Conservation (phyloP, 2,113 vertebrate species). For the Rhabdornis inornatus region DNA sequence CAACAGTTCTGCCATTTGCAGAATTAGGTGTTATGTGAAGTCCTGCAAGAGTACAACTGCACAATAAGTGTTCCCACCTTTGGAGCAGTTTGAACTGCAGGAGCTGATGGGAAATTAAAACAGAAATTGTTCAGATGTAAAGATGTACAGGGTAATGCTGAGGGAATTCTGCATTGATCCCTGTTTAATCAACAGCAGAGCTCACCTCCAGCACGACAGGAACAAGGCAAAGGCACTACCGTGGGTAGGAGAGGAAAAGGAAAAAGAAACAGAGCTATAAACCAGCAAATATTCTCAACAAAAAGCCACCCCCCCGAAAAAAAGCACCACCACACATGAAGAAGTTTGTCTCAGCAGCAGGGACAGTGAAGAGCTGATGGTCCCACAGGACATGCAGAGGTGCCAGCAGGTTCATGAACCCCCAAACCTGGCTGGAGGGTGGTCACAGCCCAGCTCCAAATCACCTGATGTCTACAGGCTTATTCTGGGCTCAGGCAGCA, state of each 20-base stretch:
- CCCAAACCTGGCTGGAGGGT: rapidly evolving
- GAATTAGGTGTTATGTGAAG: neutral
- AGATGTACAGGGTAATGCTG: rapidly evolving
- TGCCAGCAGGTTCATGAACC: neutral
- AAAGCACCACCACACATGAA: neutral
- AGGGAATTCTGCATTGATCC: neutral
- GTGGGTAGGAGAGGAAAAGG: neutral
- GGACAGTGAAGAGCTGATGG: neutral
- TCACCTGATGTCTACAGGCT: neutral
- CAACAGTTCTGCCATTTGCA: neutral
- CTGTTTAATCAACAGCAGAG: neutral
- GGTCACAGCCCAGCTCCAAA: neutral
- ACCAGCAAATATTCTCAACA: neutral
- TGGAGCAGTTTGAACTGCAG: neutral
- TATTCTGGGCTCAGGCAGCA: neutral
- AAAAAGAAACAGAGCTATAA: neutral
- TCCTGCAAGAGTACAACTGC: neutral
- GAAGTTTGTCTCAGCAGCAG: neutral
- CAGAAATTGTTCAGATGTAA: neutral
- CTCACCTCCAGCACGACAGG: neutral
- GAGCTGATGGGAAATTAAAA: neutral
- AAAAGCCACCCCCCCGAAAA: too few species aligned
- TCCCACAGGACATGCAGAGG: neutral
- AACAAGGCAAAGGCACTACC: neutral
- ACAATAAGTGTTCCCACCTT: neutral